A percentile compares a stretch with the other conserved stretches of the same genome.
phyloP scores from a whole-genome alignment of 2,113 vertebrate species.

The Psettodes erumei region DNA sequence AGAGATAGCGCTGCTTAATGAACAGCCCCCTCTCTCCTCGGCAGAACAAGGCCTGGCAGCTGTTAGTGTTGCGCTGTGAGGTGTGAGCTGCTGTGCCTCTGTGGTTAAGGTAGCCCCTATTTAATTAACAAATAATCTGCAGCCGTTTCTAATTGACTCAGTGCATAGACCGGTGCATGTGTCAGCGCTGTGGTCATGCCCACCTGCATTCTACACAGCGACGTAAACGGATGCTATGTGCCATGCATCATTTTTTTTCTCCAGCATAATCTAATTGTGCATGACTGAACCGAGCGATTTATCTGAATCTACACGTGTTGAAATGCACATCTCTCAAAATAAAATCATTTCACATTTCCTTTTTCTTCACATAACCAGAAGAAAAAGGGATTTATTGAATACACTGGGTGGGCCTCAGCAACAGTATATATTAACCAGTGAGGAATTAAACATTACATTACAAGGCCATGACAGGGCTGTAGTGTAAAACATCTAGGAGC shows the following conservation, averaged over 20 bases:
- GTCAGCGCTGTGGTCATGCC: conserved; percentile 65
- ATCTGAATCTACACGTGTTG: neutral
- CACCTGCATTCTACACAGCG: conserved; percentile 63
- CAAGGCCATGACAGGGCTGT: neutral
- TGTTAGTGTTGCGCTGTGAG: conserved; percentile 81
- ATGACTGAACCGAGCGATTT: neutral
- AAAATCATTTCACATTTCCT: neutral
- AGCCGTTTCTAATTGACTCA: conserved; percentile 82
- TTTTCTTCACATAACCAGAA: neutral
- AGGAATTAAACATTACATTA: neutral
- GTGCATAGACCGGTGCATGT: conserved; percentile 64
- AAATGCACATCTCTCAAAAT: neutral
- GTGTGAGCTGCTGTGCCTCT: conserved; percentile 77
- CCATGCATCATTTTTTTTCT: conserved; percentile 42
- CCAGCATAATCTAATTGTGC: conserved; percentile 3
- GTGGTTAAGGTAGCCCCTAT: conserved; percentile 79
- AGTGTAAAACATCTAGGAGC: neutral
- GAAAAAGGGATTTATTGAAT: neutral
- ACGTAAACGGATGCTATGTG: conserved; percentile 48
- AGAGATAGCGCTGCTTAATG: conserved; percentile 84
- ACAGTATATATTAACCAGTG: neutral
- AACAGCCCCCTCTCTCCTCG: conserved; percentile 70
- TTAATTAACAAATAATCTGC: conserved; percentile 87
- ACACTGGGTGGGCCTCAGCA: neutral
- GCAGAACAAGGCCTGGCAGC: conserved; percentile 82